These are phyloP conservation scores for Chalcis sispes DNA, from an alignment of 2,888 invertebrate genomes.

Conservation along the genomic window DNA sequence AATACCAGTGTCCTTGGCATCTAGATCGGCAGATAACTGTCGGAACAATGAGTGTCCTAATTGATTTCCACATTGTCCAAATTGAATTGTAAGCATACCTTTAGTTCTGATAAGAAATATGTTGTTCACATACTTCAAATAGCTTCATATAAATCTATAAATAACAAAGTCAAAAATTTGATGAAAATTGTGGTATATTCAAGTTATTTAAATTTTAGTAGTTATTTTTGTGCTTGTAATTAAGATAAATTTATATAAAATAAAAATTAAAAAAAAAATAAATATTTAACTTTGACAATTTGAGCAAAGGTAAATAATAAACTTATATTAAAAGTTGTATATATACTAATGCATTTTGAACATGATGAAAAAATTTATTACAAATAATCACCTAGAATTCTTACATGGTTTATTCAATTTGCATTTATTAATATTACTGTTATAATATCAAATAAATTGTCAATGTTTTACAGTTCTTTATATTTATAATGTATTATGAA, in stretches of 20 bases:
- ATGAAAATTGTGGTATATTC: neutral
- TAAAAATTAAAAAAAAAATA: neutral
- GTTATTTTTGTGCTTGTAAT: neutral
- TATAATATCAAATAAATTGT: too few species aligned
- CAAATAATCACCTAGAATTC: too few species aligned
- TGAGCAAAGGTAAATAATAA: too few species aligned
- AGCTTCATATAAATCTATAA: constrained; percentile 46
- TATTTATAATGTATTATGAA: too few species aligned
- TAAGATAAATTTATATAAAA: neutral
- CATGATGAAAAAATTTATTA: too few species aligned
- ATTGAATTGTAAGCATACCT: constrained; percentile 76
- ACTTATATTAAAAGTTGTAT: too few species aligned
- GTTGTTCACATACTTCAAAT: neutral
- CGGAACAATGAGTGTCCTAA: constrained; percentile 76
- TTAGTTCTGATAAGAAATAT: neutral
- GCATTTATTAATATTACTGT: too few species aligned
- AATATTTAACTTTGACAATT: too few species aligned
- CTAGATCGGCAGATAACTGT: constrained; percentile 74
- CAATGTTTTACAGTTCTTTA: too few species aligned
- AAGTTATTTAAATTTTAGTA: neutral
- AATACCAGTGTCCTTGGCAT: constrained; percentile 64
- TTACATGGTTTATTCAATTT: too few species aligned
- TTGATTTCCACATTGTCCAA: constrained; percentile 79
- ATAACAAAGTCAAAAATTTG: neutral
- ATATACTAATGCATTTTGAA: too few species aligned